Conservation (phyloP, 2,797 vertebrate species). For the Euthynnus affinis region DNA sequence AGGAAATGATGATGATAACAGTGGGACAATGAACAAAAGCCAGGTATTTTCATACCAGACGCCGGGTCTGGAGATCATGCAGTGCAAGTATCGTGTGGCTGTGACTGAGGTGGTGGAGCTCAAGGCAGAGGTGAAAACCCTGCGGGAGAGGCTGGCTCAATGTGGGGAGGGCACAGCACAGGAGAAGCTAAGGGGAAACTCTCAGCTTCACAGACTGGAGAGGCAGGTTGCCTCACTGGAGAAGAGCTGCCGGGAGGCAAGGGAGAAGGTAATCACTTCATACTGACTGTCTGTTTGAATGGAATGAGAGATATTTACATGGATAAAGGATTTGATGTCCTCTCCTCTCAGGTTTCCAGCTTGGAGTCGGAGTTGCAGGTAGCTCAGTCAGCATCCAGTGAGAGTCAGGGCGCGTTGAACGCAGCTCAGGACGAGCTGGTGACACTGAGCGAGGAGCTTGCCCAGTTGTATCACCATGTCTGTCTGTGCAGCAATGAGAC, state of each 20-base stretch:
- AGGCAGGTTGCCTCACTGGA: slow-evolving; percentile 89
- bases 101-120: slow-evolving; percentile 96
- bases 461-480: slow-evolving; percentile 97
- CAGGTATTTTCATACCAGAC: slow-evolving; percentile 83
- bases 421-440: slow-evolving; percentile 95
- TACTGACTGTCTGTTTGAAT: neutral
- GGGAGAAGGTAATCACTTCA: slow-evolving; percentile 85
- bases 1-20: slow-evolving; percentile 67
- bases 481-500: slow-evolving; percentile 98
- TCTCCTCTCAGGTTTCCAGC: slow-evolving; percentile 52
- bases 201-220: slow-evolving; percentile 87
- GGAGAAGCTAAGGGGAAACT: slow-evolving; percentile 85
- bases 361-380: slow-evolving; percentile 91
- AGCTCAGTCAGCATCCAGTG: slow-evolving; percentile 85
- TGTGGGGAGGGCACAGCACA: slow-evolving; percentile 82
- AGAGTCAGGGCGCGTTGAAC: slow-evolving; percentile 91
- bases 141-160: slow-evolving; percentile 91
- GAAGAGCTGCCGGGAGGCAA: slow-evolving; percentile 88
- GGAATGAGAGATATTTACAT: neutral
- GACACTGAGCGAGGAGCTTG: slow-evolving; percentile 95
- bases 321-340: neutral
- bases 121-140: slow-evolving; percentile 92
- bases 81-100: slow-evolving; percentile 96
- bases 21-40: slow-evolving; percentile 51
- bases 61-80: slow-evolving; percentile 93